A percentile compares a stretch with the other conserved stretches of the same genome.
These are phyloP conservation scores for Alloscopus bannaensis DNA, from an alignment of 2,888 invertebrate genomes.

Conservation along the genomic window DNA sequence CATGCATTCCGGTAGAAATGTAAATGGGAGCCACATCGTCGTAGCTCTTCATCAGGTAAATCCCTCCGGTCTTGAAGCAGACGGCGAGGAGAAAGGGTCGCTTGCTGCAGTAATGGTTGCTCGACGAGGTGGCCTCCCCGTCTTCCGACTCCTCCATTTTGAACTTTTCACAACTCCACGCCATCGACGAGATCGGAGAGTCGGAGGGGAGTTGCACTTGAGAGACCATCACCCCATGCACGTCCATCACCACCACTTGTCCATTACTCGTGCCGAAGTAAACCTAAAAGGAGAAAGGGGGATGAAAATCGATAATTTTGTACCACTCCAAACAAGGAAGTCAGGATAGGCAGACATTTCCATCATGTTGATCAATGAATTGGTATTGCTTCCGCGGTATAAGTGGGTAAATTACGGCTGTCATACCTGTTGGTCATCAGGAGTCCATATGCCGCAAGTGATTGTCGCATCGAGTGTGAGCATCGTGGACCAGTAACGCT, in stretches of 20 bases:
- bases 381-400: background rate
- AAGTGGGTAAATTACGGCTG: background rate
- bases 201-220: constrained; percentile 89
- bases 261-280: constrained; percentile 97
- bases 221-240: constrained; percentile 95
- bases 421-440: constrained; percentile 75
- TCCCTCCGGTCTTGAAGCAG: constrained; percentile 88
- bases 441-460: constrained; percentile 98
- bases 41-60: constrained; percentile 91
- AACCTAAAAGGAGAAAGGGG: constrained; percentile 78
- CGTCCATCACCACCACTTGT: constrained; percentile 97
- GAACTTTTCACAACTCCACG: constrained; percentile 98
- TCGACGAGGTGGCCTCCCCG: constrained; percentile 76
- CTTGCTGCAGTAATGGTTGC: constrained; percentile 70
- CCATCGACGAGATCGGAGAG: constrained; percentile 92
- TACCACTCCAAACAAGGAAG: background rate
- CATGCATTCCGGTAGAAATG: constrained; percentile 82
- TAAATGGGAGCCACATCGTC: constrained; percentile 95
- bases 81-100: constrained; percentile 71
- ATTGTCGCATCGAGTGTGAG: constrained; percentile 94
- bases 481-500: constrained; percentile 99
- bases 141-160: constrained; percentile 97
- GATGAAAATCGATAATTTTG: constrained; percentile 22
- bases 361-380: background rate
- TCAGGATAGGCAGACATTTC: background rate